Conservation (phyloP, 2,888 invertebrate genomes). For the Unio pictorum region DNA sequence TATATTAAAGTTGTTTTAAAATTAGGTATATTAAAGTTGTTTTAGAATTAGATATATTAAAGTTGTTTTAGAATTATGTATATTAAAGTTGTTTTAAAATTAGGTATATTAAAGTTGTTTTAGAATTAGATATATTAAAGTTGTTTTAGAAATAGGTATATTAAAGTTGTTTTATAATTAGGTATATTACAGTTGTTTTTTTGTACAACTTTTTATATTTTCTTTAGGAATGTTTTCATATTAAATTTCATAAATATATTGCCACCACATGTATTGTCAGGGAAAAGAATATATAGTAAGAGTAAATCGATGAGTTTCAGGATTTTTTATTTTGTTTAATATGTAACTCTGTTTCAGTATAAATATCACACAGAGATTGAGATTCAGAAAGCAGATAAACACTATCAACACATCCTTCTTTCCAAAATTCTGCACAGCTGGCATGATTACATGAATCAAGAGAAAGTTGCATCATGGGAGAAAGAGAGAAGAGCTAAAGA, state of each 20-base stretch:
- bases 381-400: slow-evolving; percentile 58
- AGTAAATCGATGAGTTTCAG: background rate
- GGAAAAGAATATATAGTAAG: background rate
- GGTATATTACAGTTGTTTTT: background rate
- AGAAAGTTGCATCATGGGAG: slow-evolving; percentile 58
- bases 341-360: slow-evolving; percentile 44
- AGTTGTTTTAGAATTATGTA: too few relatives aligned
- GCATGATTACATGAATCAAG: slow-evolving; percentile 58
- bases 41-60: too few relatives aligned
- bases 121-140: background rate
- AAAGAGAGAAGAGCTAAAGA: slow-evolving; percentile 58
- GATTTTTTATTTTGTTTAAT: background rate
- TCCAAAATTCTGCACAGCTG: slow-evolving; percentile 54
- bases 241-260: background rate
- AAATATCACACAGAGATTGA: slow-evolving; percentile 60
- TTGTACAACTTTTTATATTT: background rate
- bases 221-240: background rate
- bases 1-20: too few relatives aligned
- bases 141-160: background rate
- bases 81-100: background rate
- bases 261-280: background rate
- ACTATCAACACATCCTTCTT: slow-evolving; percentile 41
- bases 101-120: background rate
- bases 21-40: background rate
- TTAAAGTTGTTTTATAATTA: background rate